Conservation (phyloP, 2,888 invertebrate genomes). For the Craniophora ligustri region DNA sequence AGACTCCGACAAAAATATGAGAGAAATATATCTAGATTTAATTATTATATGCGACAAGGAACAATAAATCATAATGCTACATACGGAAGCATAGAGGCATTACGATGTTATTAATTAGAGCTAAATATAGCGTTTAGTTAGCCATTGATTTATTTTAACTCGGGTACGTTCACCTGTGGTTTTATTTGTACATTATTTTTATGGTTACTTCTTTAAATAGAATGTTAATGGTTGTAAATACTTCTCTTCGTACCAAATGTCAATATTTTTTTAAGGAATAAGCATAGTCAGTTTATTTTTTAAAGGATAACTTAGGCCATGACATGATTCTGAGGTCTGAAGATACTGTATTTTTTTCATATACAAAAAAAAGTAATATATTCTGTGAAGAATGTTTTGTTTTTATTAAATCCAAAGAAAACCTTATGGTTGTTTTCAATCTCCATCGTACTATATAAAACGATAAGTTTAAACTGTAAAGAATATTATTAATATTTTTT, state of each 20-base stretch:
- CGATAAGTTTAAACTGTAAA: no score
- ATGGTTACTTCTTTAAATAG: slow-evolving; percentile 35
- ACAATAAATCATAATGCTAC: slow-evolving; percentile 39
- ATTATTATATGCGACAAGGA: slow-evolving; percentile 26
- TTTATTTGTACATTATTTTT: slow-evolving; percentile 41
- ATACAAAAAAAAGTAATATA: no score
- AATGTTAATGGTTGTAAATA: slow-evolving; percentile 15
- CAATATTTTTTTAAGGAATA: not conserved
- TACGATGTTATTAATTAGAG: slow-evolving; percentile 45
- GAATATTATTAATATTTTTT: no score
- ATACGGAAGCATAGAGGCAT: slow-evolving; percentile 42
- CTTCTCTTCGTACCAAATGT: not conserved
- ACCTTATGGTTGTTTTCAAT: no score
- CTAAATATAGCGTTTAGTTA: slow-evolving; percentile 53
- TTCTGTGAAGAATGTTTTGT: no score
- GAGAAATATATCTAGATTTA: slow-evolving; percentile 36
- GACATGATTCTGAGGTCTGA: no score
- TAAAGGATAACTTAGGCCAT: no score
- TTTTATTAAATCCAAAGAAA: no score
- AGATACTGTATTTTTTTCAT: no score
- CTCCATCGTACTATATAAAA: no score
- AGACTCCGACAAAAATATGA: slow-evolving; percentile 30
- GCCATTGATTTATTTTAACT: slow-evolving; percentile 53
- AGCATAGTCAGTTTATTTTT: not conserved
- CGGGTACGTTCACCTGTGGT: slow-evolving; percentile 47